phyloP scores from a whole-genome alignment of 2,797 vertebrate genomes.

The Pterois miles region DNA sequence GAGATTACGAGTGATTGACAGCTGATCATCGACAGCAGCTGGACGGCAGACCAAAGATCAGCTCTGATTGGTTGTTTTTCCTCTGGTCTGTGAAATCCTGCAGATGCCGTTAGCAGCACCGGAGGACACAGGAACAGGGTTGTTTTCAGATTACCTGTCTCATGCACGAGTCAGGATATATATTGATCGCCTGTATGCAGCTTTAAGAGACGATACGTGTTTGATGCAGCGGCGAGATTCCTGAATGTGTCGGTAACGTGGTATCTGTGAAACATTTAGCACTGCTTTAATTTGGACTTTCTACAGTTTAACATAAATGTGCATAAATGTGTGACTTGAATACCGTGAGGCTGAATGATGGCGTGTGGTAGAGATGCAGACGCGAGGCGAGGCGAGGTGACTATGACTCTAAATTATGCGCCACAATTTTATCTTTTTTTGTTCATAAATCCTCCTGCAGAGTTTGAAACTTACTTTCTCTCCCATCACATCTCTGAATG shows the following conservation, averaged over 20 bases:
- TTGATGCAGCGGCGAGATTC: neutral
- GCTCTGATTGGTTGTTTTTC: too few species aligned
- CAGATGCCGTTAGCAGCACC: too few species aligned
- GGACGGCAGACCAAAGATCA: too few species aligned
- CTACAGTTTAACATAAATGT: too few species aligned
- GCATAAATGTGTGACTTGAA: neutral
- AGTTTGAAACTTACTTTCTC: conserved; percentile 2
- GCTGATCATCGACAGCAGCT: too few species aligned
- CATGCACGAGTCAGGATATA: too few species aligned
- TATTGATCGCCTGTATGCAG: too few species aligned
- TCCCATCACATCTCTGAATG: neutral
- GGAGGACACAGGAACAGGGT: too few species aligned
- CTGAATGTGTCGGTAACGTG: neutral
- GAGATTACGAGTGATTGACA: too few species aligned
- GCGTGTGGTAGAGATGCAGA: neutral
- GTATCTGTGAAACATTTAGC: neutral
- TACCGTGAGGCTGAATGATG: neutral
- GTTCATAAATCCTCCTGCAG: conserved; percentile 14
- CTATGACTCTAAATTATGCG: neutral
- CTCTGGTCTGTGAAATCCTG: too few species aligned
- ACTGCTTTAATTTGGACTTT: neutral
- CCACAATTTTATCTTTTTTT: neutral
- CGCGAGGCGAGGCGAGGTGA: neutral
- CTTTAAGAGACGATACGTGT: neutral
- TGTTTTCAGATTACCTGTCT: too few species aligned